Conservation (phyloP, 1,140 invertebrate genomes). For the Portunus trituberculatus region DNA sequence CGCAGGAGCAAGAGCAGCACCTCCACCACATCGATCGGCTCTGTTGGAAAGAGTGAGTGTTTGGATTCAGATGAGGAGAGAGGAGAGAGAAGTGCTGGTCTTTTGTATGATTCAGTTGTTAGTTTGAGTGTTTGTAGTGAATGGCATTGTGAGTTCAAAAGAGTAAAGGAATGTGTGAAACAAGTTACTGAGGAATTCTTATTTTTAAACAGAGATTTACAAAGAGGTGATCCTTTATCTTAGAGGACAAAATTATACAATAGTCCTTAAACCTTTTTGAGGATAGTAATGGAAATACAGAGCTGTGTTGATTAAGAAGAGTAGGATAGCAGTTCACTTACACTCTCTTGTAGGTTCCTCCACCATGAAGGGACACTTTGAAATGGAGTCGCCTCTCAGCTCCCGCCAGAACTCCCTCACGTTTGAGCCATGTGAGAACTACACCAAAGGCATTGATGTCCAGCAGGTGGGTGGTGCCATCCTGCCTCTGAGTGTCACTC, state of each 20-base stretch:
- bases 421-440: slow-evolving; percentile 85
- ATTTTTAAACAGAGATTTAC: no score
- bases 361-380: slow-evolving; percentile 80
- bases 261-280: no score
- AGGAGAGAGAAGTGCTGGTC: no score
- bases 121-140: no score
- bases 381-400: slow-evolving; percentile 83
- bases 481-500: neutral
- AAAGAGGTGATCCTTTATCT: no score
- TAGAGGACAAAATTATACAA: no score
- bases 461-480: slow-evolving; percentile 82
- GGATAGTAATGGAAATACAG: no score
- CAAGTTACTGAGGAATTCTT: no score
- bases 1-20: slow-evolving; percentile 80
- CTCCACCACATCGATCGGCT: slow-evolving; percentile 60
- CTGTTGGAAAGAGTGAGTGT: slow-evolving; percentile 44
- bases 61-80: no score
- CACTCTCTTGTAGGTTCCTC: slow-evolving; percentile 42
- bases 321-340: neutral
- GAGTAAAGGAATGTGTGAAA: no score
- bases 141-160: no score
- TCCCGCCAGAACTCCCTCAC: slow-evolving; percentile 84
- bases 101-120: no score
- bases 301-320: neutral
- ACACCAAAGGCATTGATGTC: slow-evolving; percentile 87